Conservation (phyloP, 1,140 invertebrate species). For the Scaptomyza montana region DNA sequence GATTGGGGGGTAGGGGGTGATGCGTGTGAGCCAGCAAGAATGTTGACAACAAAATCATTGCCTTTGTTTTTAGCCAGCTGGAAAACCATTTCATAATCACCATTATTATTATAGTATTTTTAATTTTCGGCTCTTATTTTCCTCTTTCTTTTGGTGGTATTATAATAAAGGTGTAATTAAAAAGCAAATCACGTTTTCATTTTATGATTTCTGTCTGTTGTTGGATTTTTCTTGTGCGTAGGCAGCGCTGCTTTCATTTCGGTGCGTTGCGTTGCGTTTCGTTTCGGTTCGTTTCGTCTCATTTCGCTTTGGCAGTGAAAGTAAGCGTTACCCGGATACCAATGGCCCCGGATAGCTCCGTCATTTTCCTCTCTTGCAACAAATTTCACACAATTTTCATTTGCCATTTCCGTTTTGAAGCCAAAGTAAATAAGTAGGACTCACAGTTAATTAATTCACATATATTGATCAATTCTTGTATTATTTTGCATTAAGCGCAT, state of each 20-base stretch:
- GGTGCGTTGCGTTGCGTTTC: conserved; percentile 34
- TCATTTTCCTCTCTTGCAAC: not conserved
- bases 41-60: conserved; percentile 27
- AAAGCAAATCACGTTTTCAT: conserved; percentile 76
- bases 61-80: conserved; percentile 4
- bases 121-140: not conserved
- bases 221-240: conserved; percentile 52
- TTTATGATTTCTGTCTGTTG: conserved; percentile 52
- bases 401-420: conserved; percentile 49
- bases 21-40: conserved; percentile 31
- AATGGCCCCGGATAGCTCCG: not conserved
- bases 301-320: conserved; percentile 56
- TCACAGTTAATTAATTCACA: conserved; percentile 72
- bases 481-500: conserved; percentile 38
- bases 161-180: conserved; percentile 59
- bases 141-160: conserved; percentile 9
- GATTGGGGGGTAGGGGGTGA: not conserved
- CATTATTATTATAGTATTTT: conserved; percentile 6
- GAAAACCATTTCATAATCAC: conserved; percentile 4
- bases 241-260: conserved; percentile 61
- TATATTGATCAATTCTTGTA: conserved; percentile 25
- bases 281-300: conserved; percentile 26
- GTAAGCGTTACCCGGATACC: conserved; percentile 33
- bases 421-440: conserved; percentile 36
- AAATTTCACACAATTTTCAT: conserved; percentile 52